These are phyloP conservation scores for Astreopora myriophthalma DNA, from an alignment of 64 coral and sea anemone species.

Conservation along the genomic window DNA sequence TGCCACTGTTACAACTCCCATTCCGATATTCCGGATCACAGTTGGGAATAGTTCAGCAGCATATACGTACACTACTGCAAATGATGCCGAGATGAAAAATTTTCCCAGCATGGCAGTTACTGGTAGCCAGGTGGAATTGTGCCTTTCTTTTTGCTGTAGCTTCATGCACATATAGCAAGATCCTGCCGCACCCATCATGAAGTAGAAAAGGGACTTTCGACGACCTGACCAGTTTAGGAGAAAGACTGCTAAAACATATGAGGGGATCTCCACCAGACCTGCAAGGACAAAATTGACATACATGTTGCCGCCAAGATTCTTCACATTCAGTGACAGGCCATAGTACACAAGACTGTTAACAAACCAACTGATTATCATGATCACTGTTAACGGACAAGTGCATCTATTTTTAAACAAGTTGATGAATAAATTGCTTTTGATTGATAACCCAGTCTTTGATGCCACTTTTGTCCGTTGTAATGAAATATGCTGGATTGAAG, in stretches of 20 bases:
- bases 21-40: conserved; percentile 81
- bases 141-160: conserved; percentile 29
- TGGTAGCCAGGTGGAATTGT: conserved; percentile 23
- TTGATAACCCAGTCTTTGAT: conserved; percentile 3
- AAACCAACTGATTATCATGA: conserved; percentile 78
- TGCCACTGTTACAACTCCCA: conserved; percentile 74
- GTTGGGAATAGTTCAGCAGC: conserved; percentile 84
- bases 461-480: not conserved
- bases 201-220: conserved; percentile 75
- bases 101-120: conserved; percentile 64
- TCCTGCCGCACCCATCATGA: conserved; percentile 69
- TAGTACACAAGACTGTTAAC: conserved; percentile 81
- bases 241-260: conserved; percentile 43
- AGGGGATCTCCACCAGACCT: conserved; percentile 68
- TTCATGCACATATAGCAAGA: conserved; percentile 76
- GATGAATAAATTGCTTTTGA: conserved; percentile 43
- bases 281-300: conserved; percentile 78
- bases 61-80: conserved; percentile 84
- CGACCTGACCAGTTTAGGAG: conserved; percentile 69
- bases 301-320: conserved; percentile 91
- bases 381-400: conserved; percentile 48
- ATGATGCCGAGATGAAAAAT: conserved; percentile 77
- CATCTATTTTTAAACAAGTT: conserved; percentile 71
- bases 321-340: conserved; percentile 85
- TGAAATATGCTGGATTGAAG: conserved; percentile 6